These are phyloP conservation scores for Colletes gigas DNA, from an alignment of 1,140 invertebrate species.

Conservation along the genomic window DNA sequence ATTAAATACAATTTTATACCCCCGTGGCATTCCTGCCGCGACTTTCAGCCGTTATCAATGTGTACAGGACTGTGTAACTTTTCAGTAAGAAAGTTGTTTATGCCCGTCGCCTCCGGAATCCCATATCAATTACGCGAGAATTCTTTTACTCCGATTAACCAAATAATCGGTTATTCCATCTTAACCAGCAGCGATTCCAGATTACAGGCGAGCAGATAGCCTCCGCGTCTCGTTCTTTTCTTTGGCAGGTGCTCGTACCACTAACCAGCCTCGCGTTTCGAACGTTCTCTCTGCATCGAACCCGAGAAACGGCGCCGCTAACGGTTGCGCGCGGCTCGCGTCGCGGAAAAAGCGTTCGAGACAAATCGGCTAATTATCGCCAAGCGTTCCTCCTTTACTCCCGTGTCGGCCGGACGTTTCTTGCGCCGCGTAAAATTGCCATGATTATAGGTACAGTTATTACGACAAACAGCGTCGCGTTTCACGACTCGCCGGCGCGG, in stretches of 20 bases:
- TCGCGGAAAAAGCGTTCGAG: conserved; percentile 21
- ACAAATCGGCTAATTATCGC: conserved; percentile 45
- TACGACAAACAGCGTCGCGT: conserved; percentile 4
- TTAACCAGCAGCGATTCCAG: not conserved
- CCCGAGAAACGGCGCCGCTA: conserved; percentile 13
- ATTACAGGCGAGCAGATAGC: not conserved
- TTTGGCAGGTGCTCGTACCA: not conserved
- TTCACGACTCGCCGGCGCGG: not conserved
- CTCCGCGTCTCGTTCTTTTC: not conserved
- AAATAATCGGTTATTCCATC: not conserved
- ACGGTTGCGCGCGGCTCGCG: conserved; percentile 15
- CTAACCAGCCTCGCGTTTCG: not conserved
- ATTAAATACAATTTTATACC: too few relatives aligned
- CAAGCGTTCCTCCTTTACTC: not conserved
- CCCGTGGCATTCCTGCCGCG: too few relatives aligned
- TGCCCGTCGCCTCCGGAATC: too few relatives aligned
- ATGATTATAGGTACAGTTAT: conserved; percentile 42
- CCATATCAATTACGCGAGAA: too few relatives aligned
- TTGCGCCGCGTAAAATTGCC: conserved; percentile 17
- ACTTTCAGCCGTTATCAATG: too few relatives aligned
- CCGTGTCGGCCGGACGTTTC: not conserved
- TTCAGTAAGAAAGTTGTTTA: too few relatives aligned
- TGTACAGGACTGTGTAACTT: too few relatives aligned
- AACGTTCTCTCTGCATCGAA: not conserved
- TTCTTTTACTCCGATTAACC: not conserved